Percentiles rank a stretch among this genome's conserved stretches.
Evolutionary conservation across 2,888 invertebrate species (phyloP).

Genomic region (Caradrina clavipalpis): DNA sequence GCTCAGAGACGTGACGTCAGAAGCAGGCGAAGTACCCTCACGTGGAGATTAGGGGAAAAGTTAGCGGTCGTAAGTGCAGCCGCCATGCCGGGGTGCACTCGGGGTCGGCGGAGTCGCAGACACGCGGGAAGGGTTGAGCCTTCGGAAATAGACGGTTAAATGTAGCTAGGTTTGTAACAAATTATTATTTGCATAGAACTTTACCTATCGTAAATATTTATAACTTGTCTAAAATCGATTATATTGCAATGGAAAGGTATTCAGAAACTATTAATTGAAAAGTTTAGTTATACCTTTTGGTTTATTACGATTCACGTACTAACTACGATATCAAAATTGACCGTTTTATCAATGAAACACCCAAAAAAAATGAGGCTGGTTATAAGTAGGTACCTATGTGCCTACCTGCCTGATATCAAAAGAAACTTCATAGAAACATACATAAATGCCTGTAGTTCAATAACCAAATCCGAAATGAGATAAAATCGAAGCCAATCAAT

Average conservation of each 20-base stretch:
- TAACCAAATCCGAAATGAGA: neutral
- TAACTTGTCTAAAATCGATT: neutral
- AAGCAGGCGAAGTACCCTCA: slow-evolving; percentile 50
- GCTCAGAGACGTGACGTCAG: slow-evolving; percentile 49
- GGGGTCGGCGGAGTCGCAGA: slow-evolving; percentile 27
- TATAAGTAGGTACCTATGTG: too few species aligned
- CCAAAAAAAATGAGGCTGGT: too few species aligned
- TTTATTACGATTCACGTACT: too few species aligned
- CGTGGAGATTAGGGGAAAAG: slow-evolving; percentile 61
- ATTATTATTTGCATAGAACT: neutral
- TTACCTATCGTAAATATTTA: too few species aligned
- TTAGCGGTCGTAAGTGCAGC: slow-evolving; percentile 47
- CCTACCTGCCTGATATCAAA: neutral
- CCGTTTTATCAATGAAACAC: too few species aligned
- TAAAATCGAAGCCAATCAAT: slow-evolving; percentile 31
- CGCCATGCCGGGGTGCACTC: slow-evolving; percentile 7
- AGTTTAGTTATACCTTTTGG: too few species aligned
- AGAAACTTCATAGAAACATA: neutral
- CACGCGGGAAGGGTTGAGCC: slow-evolving; percentile 14
- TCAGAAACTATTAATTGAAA: neutral
- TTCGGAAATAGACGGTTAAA: slow-evolving; percentile 7
- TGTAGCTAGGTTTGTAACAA: neutral
- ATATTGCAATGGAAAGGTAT: neutral
- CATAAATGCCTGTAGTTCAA: neutral
- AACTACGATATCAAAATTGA: too few species aligned